Conservation (phyloP, 1,140 invertebrate species). For the Drosophila tristis region DNA sequence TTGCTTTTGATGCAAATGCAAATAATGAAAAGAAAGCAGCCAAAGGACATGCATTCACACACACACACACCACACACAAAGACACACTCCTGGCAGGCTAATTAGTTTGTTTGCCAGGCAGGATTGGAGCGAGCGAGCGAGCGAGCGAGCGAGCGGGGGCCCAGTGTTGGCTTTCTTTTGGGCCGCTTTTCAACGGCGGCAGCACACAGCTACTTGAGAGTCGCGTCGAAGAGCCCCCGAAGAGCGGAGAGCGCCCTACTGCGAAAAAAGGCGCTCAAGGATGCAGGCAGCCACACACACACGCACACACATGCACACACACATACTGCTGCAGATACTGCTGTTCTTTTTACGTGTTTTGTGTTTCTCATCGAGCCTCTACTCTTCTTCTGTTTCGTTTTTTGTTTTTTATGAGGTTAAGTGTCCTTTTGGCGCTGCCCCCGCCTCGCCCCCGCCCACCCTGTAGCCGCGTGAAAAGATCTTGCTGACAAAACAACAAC, state of each 20-base stretch:
- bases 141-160: conserved; percentile 20
- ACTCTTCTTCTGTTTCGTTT: conserved; percentile 1
- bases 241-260: conserved; percentile 51
- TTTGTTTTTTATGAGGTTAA: conserved; percentile 75
- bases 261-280: conserved; percentile 77
- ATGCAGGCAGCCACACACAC: conserved; percentile 39
- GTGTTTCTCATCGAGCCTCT: conserved; percentile 67
- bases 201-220: conserved; percentile 65
- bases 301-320: conserved; percentile 3
- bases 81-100: conserved; percentile 51
- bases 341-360: conserved; percentile 60
- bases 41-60: conserved; percentile 44
- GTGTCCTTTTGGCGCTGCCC: conserved; percentile 73
- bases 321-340: conserved; percentile 17
- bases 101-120: conserved; percentile 73
- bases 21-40: conserved; percentile 73
- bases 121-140: conserved; percentile 23
- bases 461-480: conserved; percentile 69
- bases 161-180: conserved; percentile 48
- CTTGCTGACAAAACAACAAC: conserved; percentile 61
- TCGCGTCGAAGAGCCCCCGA: conserved; percentile 23
- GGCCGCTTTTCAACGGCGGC: conserved; percentile 48
- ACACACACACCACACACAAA: conserved; percentile 5
- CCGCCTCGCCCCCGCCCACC: not conserved
- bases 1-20: conserved; percentile 54